Percentiles rank a stretch among this genome's conserved stretches.
These are phyloP conservation scores for Accipiter cooperii DNA, from an alignment of 2,113 vertebrate species.

Conservation along the genomic window DNA sequence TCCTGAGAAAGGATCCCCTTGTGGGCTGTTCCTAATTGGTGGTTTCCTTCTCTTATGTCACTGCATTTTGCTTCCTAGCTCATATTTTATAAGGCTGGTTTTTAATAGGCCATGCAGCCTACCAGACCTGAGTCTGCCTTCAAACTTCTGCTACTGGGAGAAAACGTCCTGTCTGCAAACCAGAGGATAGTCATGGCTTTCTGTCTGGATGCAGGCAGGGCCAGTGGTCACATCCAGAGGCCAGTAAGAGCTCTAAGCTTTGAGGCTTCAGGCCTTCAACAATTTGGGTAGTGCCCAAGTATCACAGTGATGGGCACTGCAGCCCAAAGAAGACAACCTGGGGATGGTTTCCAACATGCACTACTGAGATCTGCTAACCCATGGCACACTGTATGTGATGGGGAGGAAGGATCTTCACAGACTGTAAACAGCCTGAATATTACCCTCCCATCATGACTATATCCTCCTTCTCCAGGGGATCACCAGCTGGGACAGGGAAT, in stretches of 20 bases:
- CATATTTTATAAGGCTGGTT: slow-evolving; percentile 49
- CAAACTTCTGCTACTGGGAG: neutral
- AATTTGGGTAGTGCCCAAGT: neutral
- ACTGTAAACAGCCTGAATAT: neutral
- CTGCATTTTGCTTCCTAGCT: slow-evolving; percentile 48
- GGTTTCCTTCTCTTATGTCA: slow-evolving; percentile 35
- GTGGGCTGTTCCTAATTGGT: slow-evolving; percentile 51
- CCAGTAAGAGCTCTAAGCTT: neutral
- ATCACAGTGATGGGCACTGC: neutral
- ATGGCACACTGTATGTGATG: neutral
- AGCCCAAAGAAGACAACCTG: neutral
- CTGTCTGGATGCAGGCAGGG: neutral
- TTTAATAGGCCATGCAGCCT: slow-evolving; percentile 7
- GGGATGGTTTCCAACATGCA: neutral
- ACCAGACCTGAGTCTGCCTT: slow-evolving; percentile 39
- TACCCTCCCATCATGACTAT: neutral
- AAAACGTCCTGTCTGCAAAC: slow-evolving; percentile 5
- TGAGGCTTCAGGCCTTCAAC: neutral
- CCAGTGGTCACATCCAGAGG: neutral
- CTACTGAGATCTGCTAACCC: neutral
- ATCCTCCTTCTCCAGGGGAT: neutral
- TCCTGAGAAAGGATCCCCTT: slow-evolving; percentile 19
- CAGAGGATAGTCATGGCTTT: neutral
- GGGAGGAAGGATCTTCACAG: neutral
- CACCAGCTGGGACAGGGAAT: neutral